Conservation (phyloP, 2,113 vertebrate genomes). For the sheep (Ovis aries) region DNA sequence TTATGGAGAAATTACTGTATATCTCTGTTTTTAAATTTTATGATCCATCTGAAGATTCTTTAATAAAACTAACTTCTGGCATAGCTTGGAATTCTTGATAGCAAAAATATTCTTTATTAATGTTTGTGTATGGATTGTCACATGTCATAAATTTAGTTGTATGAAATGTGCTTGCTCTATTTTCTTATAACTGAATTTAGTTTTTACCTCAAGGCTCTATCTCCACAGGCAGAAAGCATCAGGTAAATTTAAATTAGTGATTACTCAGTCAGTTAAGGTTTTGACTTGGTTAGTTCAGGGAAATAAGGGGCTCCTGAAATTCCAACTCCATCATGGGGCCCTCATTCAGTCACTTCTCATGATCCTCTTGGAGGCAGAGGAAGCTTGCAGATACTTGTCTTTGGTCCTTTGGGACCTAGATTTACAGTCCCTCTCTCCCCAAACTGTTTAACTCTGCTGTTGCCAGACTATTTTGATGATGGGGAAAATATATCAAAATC, state of each 20-base stretch:
- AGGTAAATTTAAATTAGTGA: conserved; percentile 1
- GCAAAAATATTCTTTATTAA: not conserved
- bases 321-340: not conserved
- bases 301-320: not conserved
- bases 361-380: not conserved
- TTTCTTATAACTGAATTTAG: not conserved
- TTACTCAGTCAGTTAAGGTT: not conserved
- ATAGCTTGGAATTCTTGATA: not conserved
- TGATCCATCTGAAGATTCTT: not conserved
- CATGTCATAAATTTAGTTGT: not conserved
- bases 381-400: no score
- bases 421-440: not conserved
- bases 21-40: not conserved
- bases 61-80: conserved; percentile 13
- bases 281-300: not conserved
- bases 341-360: not conserved
- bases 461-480: not conserved
- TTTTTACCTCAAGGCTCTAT: not conserved
- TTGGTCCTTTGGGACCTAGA: not conserved
- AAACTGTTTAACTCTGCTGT: not conserved
- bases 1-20: not conserved
- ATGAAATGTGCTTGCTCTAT: not conserved
- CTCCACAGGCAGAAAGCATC: not conserved
- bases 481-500: not conserved
- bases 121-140: not conserved